phyloP scores from a whole-genome alignment of 1,140 invertebrate genomes.

The Megalonaias nervosa region DNA sequence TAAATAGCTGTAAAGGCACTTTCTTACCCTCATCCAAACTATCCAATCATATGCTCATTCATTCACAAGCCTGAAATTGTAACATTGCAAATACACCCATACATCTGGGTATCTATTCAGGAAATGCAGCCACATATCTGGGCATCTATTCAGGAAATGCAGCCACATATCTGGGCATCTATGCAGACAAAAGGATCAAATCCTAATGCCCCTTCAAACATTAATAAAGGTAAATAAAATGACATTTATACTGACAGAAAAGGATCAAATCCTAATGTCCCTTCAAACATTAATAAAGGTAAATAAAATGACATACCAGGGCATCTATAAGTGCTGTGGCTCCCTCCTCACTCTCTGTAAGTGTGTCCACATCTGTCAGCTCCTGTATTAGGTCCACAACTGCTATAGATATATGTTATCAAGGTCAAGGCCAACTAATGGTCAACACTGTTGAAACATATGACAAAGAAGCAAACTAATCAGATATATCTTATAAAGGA shows the following conservation, averaged over 20 bases:
- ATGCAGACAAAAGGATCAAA: not conserved
- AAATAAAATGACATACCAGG: constrained; percentile 58
- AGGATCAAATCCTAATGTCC: too few relatives aligned
- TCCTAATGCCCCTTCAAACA: too few relatives aligned
- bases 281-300: too few relatives aligned
- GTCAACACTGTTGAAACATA: too few relatives aligned
- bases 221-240: too few relatives aligned
- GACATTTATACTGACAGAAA: not conserved
- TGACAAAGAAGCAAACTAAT: too few relatives aligned
- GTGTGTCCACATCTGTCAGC: constrained; percentile 95
- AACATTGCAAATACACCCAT: not conserved
- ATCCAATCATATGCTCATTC: too few relatives aligned
- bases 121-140: not conserved
- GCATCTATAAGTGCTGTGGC: constrained; percentile 73
- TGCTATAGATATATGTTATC: constrained; percentile 78
- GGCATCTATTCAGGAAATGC: not conserved
- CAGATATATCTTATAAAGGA: too few relatives aligned
- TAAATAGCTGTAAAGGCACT: too few relatives aligned
- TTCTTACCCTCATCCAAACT: too few relatives aligned
- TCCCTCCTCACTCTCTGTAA: constrained; percentile 83
- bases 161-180: not conserved
- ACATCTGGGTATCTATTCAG: not conserved
- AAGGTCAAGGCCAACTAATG: too few relatives aligned
- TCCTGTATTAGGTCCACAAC: constrained; percentile 82
- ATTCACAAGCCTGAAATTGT: not conserved